Percentiles rank a stretch among this genome's conserved stretches.
phyloP scores from a whole-genome alignment of 2,888 invertebrate species.

The Amphipoea lucens region DNA sequence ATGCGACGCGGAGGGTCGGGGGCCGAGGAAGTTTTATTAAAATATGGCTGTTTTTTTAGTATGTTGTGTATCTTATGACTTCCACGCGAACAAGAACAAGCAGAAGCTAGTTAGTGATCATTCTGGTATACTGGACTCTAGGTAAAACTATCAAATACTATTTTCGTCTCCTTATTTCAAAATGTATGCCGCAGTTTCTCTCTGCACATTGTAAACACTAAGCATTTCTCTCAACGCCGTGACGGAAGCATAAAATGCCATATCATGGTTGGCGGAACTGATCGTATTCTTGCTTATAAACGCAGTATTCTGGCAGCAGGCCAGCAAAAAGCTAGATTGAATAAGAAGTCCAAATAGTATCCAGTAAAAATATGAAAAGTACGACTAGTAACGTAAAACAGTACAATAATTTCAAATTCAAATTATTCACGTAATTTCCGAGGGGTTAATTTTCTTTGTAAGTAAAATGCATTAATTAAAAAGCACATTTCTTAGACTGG shows the following conservation, averaged over 20 bases:
- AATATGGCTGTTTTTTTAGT: background rate
- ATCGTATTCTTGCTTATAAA: conserved; percentile 59
- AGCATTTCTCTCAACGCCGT: conserved; percentile 45
- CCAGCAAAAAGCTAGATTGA: conserved; percentile 55
- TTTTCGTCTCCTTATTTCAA: background rate
- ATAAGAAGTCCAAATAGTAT: conserved; percentile 45
- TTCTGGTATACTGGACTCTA: too few relatives aligned
- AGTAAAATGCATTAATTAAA: conserved; percentile 40
- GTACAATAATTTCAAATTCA: conserved; percentile 24
- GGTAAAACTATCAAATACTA: background rate
- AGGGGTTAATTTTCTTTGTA: conserved; percentile 30
- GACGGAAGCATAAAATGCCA: conserved; percentile 57
- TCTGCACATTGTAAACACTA: conserved; percentile 45
- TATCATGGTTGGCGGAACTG: conserved; percentile 55
- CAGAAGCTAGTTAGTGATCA: background rate
- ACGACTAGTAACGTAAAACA: background rate
- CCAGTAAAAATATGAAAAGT: conserved; percentile 26
- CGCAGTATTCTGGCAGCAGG: conserved; percentile 40
- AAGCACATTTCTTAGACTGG: conserved; percentile 49
- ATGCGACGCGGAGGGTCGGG: background rate
- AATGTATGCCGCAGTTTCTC: background rate
- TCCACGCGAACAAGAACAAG: background rate
- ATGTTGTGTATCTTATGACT: background rate
- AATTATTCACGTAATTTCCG: conserved; percentile 50
- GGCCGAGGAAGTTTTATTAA: background rate